Conservation (phyloP, 2,113 vertebrate species). For the Casuarius casuarius region DNA sequence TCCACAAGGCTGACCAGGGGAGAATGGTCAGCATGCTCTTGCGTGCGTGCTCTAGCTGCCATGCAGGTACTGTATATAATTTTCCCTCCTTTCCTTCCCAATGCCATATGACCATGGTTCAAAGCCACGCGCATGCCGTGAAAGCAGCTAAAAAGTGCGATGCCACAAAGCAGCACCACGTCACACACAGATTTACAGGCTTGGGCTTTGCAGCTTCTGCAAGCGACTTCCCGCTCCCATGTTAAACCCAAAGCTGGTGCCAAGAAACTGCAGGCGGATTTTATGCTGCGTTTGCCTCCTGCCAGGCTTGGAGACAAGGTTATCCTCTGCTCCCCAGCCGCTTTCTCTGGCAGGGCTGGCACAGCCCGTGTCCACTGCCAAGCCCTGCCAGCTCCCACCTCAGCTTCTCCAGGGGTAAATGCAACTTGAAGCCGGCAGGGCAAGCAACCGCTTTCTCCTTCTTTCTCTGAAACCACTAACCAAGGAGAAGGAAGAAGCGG, state of each 20-base stretch:
- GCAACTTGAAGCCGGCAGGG: background rate
- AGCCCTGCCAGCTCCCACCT: background rate
- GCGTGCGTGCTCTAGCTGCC: background rate
- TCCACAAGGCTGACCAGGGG: background rate
- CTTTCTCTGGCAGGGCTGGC: background rate
- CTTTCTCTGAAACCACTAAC: background rate
- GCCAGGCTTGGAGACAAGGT: background rate
- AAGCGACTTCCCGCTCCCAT: background rate
- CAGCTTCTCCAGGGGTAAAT: background rate
- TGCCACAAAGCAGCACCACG: accelerated
- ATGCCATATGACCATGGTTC: background rate
- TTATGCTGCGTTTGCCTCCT: background rate
- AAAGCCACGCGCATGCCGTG: background rate
- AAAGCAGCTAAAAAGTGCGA: accelerated
- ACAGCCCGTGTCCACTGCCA: background rate
- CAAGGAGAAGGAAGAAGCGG: accelerated
- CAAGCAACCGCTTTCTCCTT: background rate
- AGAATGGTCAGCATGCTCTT: background rate
- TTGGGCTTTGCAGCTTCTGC: background rate
- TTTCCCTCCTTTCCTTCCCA: background rate
- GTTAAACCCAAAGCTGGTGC: background rate
- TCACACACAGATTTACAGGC: accelerated
- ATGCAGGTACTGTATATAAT: background rate
- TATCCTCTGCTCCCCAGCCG: background rate
- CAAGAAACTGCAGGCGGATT: background rate